Base-by-base conservation (phyloP, 2,888 invertebrate species). In the Scaptomyza caliginosa region DNA sequence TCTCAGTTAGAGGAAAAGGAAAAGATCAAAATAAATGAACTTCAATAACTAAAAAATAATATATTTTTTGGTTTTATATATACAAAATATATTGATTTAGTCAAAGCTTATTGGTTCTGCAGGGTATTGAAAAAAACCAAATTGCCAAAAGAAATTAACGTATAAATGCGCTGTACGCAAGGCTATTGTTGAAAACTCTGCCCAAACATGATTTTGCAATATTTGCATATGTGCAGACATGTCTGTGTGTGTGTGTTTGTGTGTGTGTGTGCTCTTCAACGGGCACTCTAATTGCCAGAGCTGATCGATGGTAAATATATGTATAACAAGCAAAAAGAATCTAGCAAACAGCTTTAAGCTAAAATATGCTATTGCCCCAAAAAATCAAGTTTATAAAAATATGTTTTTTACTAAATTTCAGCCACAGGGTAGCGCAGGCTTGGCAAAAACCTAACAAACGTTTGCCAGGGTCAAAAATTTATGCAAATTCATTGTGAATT, bases 401-500 rank as follows among this genome's bases (percentile, higher is more conserved):
- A n/a, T n/a, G n/a, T n/a, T n/a, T n/a, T n/a, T n/a, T n/a, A n/a
- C n/a, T n/a, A n/a, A n/a, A n/a, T n/a, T n/a, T n/a, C n/a, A n/a
- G n/a, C n/a, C n/a, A 26, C 13, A 54, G 79, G 56, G 57, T 55
- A 50, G 17, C 3, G 0, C 19, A 50, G 45, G 10, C 16, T 13
- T 36, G 6, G n/a, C 38, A 52, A 65, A 67, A 72, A 34, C 16
- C 4, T 24, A 24, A 58, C 49, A 40, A 48, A 59, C 28, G 16
- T 36, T 46, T 42, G 16, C 28, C 36, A 32, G 34, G 28, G 32
- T 40, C 24, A 17, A 42, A 70, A 70, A 76, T 85, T 57, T 79
- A 85, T 83, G 87, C 86, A 85, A 74, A 85, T 82, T 82, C 87
- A 82, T 77, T 69, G 68, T 63, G 69, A 76, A 82, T 83, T 87